These are phyloP conservation scores for Bellardia bayeri DNA, from an alignment of 2,888 invertebrate genomes.

Conservation along the genomic window DNA sequence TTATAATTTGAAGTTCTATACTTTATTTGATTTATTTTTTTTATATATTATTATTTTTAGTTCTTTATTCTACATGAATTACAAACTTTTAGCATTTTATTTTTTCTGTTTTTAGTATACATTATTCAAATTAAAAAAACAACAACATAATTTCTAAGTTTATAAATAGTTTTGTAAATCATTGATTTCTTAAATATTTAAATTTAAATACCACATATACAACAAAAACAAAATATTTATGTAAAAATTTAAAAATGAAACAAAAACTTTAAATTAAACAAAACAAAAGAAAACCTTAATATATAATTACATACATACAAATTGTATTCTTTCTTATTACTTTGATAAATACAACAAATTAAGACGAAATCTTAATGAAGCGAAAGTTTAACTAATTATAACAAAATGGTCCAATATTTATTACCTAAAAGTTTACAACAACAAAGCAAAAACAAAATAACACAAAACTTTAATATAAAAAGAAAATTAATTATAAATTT, in stretches of 20 bases:
- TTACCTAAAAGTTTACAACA: constrained; percentile 62
- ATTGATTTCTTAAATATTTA: constrained; percentile 59
- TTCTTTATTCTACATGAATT: constrained; percentile 50
- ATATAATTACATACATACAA: constrained; percentile 2
- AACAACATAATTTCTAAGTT: constrained; percentile 49
- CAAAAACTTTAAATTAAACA: constrained; percentile 36
- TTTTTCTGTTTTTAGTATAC: constrained; percentile 28
- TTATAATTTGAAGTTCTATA: constrained; percentile 23
- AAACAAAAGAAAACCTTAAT: constrained; percentile 31
- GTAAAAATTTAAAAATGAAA: constrained; percentile 47
- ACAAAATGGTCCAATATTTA: constrained; percentile 70
- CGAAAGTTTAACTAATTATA: constrained; percentile 57
- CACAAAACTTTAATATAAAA: background rate
- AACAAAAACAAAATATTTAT: constrained; percentile 46
- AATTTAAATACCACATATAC: constrained; percentile 15
- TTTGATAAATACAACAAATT: constrained; percentile 14
- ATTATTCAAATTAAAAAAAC: no score
- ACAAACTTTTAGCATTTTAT: constrained; percentile 1
- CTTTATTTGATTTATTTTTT: constrained; percentile 25
- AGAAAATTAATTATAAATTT: constrained; percentile 40
- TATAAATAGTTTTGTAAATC: constrained; percentile 62
- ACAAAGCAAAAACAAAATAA: constrained; percentile 26
- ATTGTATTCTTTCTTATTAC: background rate
- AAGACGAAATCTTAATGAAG: constrained; percentile 14
- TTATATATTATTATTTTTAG: constrained; percentile 20